phyloP scores from a whole-genome alignment of 2,113 vertebrate genomes.

The Typhlomys cinereus region DNA sequence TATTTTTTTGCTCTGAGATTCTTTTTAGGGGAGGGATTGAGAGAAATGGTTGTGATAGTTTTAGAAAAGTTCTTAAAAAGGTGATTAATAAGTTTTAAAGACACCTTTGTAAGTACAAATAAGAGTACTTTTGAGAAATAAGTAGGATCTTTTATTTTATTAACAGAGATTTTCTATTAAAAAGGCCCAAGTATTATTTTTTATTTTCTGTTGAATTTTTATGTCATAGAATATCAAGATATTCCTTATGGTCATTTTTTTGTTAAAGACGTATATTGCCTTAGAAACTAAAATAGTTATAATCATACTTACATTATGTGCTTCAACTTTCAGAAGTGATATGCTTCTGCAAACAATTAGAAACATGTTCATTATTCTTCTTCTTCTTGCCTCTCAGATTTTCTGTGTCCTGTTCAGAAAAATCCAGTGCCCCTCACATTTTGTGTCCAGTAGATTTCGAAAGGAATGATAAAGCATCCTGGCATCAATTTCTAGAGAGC shows the following conservation, averaged over 20 bases:
- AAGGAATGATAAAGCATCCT: background rate
- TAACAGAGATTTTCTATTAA: background rate
- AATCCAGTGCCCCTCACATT: background rate
- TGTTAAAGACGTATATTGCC: background rate
- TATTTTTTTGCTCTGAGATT: background rate
- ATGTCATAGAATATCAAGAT: background rate
- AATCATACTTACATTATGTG: background rate
- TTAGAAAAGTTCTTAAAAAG: background rate
- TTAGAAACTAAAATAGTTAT: background rate
- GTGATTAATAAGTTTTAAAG: background rate
- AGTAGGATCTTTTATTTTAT: background rate
- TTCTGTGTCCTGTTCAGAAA: background rate
- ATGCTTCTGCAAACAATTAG: background rate
- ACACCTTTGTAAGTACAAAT: conserved; percentile 4
- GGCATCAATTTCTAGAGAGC: conserved; percentile 41
- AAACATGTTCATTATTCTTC: background rate
- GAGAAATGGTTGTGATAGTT: background rate
- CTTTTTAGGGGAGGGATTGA: background rate
- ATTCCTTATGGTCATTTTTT: conserved; percentile 5
- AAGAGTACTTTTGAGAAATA: background rate
- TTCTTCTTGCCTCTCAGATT: background rate
- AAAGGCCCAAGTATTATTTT: background rate
- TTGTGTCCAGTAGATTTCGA: background rate
- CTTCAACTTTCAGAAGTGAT: background rate
- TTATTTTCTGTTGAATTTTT: background rate